Base-by-base conservation (phyloP, 1,140 invertebrate species). In the Delia radicum region DNA sequence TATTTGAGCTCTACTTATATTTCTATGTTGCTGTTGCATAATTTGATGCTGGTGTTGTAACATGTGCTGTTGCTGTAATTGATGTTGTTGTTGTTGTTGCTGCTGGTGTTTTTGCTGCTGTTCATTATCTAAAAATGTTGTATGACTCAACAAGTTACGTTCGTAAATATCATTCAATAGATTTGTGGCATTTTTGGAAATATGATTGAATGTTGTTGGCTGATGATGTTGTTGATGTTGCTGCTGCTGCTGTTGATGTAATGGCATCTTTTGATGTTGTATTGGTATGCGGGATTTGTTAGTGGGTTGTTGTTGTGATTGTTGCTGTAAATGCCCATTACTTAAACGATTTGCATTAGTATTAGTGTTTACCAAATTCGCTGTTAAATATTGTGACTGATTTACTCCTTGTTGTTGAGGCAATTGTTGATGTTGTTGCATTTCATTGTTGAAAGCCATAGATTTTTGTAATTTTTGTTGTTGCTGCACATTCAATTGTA, bases 181-280 rank as follows among this genome's bases (percentile, higher is more conserved):
- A 78, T 78, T 79, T 24, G 78, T 78, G 21, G 78, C 77, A 55
- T 77, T 78, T 77, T 79, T 79, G 4, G 78, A 78, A 74, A 79
- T 79, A 74, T 79, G 77, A 79, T 79, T 78, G 75, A 78, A 79
- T 77, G 77, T 75, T 29, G 42, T 33, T 67, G 77, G 78, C 26
- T 33, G 74, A 24, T 63, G 74, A 29, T 42, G 29, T 75, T 72
- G 74, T n/a, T n/a, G n/a, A n/a, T n/a, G n/a, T n/a, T n/a, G n/a
- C n/a, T n/a, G n/a, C n/a, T n/a, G n/a, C 15, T 73, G 77, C 5
- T 76, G 74, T 28, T 77, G 76, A 72, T 33, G 48, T 4, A 24
- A 18, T 55, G 21, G 29, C 29, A 69, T 69, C 65, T 69, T 69
- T 69, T 69, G 61, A 31, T 77, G 76, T 55, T 74, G 71, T 8